Evolutionary conservation across 2,888 invertebrate species (phyloP), one percentile per base, ranked within the genome.

Genomic region (Tyria jacobaeae): DNA sequence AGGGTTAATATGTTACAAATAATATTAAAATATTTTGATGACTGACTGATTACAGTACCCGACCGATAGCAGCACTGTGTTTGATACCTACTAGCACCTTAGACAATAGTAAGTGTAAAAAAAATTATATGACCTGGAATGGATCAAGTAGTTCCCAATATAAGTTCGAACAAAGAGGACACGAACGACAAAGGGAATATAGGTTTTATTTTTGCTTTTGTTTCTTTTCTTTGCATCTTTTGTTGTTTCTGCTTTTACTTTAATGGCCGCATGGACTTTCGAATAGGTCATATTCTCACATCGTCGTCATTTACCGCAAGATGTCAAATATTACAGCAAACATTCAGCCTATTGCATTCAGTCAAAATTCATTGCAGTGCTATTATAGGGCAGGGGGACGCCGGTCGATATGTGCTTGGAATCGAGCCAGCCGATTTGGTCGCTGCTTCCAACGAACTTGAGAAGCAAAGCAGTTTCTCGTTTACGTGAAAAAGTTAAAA

Each of bases 391-490:
- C 56, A 72, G 67, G 44, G 59, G 52, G 52, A 66, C 60, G 53
- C 57, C 79, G 85, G 81, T 86, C 87, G 85, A 87, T 87, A 84
- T 81, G 73, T 75, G 74, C 67, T 85, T 87, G 87, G 88, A 85
- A 73, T 75, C 56, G 62, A 68, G 88, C 87, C 87, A 85, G 84
- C 62, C 68, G 71, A 74, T 78, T 69, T 64, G 48, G 68, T 63
- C 68, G 70, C 60, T 50, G 56, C 62, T 73, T 59, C 66, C 63
- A 59, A 63, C 58, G 59, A 80, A 76, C 75, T 75, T 74, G 72
- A 77, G 73, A 77, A 70, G 54, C 58, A 68, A 63, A 66, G 64
- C 76, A 70, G 68, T 69, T 66, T 69, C 71, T 65, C 57, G 64
- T 58, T 69, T 64, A 69, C 72, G 68, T 65, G 66, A 68, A 66